Conservation (phyloP, 2,888 invertebrate species). For the Mimas tiliae region DNA sequence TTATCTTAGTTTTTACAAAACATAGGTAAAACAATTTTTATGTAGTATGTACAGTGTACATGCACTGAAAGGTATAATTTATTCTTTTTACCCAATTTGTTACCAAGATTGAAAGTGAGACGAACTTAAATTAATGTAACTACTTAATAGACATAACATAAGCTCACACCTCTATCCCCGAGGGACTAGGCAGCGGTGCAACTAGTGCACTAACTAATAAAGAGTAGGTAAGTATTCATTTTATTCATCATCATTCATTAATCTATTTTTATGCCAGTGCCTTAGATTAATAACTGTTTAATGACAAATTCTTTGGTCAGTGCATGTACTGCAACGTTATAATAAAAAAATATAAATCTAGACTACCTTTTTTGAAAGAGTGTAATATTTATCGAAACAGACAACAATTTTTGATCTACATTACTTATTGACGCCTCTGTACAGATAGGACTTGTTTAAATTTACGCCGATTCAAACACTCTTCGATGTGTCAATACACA, state of each 20-base stretch:
- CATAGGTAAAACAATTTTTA: conserved; percentile 1
- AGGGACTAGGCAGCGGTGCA: too few species aligned
- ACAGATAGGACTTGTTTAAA: not conserved
- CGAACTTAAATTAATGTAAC: too few species aligned
- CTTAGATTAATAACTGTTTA: too few species aligned
- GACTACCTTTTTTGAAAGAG: not conserved
- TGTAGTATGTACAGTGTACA: not conserved
- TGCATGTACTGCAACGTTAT: not conserved
- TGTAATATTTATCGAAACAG: not conserved
- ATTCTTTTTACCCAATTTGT: too few species aligned
- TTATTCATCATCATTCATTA: too few species aligned
- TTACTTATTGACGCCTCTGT: not conserved
- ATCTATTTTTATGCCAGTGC: too few species aligned
- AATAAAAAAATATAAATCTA: conserved; percentile 8
- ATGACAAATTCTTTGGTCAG: not conserved
- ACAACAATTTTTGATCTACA: not conserved
- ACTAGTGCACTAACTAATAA: too few species aligned
- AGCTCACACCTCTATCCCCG: too few species aligned
- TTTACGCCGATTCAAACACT: not conserved
- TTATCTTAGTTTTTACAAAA: conserved; percentile 37
- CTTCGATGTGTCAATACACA: conserved; percentile 1
- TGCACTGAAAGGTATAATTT: not conserved
- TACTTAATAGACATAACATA: too few species aligned
- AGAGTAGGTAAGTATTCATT: too few species aligned
- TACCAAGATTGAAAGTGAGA: too few species aligned